Percentiles rank a stretch among this genome's conserved stretches.
These are phyloP conservation scores for Amniataba percoides DNA, from an alignment of 2,797 vertebrate genomes.

Conservation along the genomic window DNA sequence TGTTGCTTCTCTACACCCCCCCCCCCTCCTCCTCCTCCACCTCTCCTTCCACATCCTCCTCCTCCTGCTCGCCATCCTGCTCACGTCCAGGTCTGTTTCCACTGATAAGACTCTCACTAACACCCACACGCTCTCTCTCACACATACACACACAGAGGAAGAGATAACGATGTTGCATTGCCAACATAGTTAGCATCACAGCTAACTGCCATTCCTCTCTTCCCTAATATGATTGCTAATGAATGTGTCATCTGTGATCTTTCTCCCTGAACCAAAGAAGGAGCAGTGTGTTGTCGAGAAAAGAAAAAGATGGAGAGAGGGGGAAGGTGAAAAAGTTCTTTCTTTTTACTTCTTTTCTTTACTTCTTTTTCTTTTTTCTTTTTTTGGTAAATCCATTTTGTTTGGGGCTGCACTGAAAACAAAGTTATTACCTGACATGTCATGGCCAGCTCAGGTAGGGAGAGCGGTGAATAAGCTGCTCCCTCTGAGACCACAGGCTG, in stretches of 20 bases:
- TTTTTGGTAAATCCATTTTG: slow-evolving; percentile 37
- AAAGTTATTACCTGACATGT: slow-evolving; percentile 61
- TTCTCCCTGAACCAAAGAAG: slow-evolving; percentile 33
- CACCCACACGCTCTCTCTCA: slow-evolving; percentile 39
- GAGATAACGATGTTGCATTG: slow-evolving; percentile 62
- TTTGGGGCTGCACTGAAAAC: slow-evolving; percentile 53
- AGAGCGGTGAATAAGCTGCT: slow-evolving; percentile 41
- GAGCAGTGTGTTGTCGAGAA: slow-evolving; percentile 2
- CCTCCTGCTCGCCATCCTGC: slow-evolving; percentile 70
- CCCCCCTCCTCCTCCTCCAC: slow-evolving; percentile 1
- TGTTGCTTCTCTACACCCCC: slow-evolving; percentile 45
- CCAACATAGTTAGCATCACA: slow-evolving; percentile 68
- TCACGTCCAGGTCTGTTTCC: slow-evolving; percentile 82
- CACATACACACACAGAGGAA: slow-evolving; percentile 16
- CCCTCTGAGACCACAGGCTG: slow-evolving; percentile 30
- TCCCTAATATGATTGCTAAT: slow-evolving; percentile 62
- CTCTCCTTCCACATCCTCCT: slow-evolving; percentile 26
- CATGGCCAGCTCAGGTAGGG: slow-evolving; percentile 27
- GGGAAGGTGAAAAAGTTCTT: slow-evolving; percentile 28
- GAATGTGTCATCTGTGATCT: slow-evolving; percentile 69
- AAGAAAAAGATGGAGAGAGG: background rate
- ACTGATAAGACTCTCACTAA: slow-evolving; percentile 78
- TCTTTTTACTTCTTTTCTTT: background rate
- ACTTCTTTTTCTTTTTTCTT: background rate
- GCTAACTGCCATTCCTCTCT: slow-evolving; percentile 61